These are phyloP conservation scores for Takifugu ocellatus DNA, from an alignment of 2,797 vertebrate species.

Conservation along the genomic window DNA sequence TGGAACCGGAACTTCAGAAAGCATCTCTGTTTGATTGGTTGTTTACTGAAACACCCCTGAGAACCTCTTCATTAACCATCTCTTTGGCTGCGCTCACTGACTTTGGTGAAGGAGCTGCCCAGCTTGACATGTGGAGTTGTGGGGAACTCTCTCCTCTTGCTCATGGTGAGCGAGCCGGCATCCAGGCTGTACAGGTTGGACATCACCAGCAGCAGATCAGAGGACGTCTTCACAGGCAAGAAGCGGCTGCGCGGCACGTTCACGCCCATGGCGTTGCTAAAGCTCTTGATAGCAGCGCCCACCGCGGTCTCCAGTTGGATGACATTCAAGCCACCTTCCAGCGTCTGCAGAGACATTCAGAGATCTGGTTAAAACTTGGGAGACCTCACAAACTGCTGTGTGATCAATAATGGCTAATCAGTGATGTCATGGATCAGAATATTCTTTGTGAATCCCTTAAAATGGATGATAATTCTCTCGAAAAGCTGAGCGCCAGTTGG, in stretches of 20 bases:
- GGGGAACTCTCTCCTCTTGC: constrained; percentile 90
- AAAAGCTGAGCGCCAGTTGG: no score
- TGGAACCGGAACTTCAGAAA: neutral
- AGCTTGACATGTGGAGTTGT: constrained; percentile 94
- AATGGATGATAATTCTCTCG: no score
- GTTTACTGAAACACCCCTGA: no score
- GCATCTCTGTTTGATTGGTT: no score
- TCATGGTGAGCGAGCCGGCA: constrained; percentile 94
- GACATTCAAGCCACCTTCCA: constrained; percentile 92
- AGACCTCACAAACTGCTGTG: no score
- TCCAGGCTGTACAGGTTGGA: constrained; percentile 96
- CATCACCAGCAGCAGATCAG: constrained; percentile 95
- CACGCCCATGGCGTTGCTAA: constrained; percentile 92
- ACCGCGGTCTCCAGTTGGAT: constrained; percentile 97
- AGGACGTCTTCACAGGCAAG: constrained; percentile 95
- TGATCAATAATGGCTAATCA: no score
- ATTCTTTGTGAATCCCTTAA: no score
- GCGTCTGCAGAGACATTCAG: constrained; percentile 72
- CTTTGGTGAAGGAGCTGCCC: constrained; percentile 98
- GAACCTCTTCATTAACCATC: no score
- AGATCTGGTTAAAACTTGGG: neutral
- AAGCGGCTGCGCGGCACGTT: constrained; percentile 96
- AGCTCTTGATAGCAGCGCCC: constrained; percentile 96
- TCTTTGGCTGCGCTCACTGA: constrained; percentile 36
- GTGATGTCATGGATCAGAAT: no score